Evolutionary conservation across 2,797 vertebrate species (phyloP).

Genomic region (Pitangus sulphuratus): DNA sequence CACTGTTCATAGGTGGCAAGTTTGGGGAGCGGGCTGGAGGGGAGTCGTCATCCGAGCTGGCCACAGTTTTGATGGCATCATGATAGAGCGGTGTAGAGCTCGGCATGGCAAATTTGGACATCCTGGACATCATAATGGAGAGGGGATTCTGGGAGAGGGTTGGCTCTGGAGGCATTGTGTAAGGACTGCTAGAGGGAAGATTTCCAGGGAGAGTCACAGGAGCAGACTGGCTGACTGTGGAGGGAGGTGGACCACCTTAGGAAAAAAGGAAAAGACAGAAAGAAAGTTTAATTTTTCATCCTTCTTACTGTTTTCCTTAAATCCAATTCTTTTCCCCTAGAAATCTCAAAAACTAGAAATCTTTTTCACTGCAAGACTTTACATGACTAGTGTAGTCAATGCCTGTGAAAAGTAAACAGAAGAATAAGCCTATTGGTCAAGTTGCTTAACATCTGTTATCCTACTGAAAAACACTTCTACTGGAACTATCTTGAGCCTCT

Average conservation of each 20-base stretch:
- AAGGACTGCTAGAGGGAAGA: constrained; percentile 93
- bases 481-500: background rate
- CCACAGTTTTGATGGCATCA: constrained; percentile 99
- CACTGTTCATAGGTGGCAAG: constrained; percentile 92
- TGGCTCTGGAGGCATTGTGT: constrained; percentile 95
- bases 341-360: background rate
- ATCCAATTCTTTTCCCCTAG: background rate
- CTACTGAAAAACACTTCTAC: background rate
- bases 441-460: background rate
- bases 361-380: background rate
- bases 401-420: background rate
- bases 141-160: constrained; percentile 98
- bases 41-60: constrained; percentile 98
- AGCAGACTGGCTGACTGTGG: constrained; percentile 88
- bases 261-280: background rate
- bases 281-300: background rate
- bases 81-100: constrained; percentile 99
- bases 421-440: background rate
- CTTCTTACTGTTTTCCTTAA: background rate
- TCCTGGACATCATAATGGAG: constrained; percentile 99
- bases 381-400: background rate
- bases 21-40: constrained; percentile 97
- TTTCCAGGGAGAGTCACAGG: constrained; percentile 91
- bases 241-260: constrained; percentile 90
- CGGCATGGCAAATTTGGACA: constrained; percentile 99